Percentiles rank a stretch among this genome's conserved stretches.
phyloP scores from a whole-genome alignment of 2,797 vertebrate genomes.

The Leptatherina wallacei region DNA sequence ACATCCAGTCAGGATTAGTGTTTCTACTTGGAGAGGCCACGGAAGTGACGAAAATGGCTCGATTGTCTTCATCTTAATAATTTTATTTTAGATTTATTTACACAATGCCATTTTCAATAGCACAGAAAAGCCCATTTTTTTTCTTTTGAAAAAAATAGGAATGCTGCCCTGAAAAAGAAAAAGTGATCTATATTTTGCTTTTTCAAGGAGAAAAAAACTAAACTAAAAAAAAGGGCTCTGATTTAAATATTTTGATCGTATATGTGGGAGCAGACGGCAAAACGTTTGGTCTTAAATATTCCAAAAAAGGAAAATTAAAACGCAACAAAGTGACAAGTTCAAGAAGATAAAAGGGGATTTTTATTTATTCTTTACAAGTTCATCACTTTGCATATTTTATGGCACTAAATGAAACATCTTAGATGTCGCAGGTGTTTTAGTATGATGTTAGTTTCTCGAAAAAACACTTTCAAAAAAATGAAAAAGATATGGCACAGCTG shows the following conservation, averaged over 20 bases:
- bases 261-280: constrained; percentile 1
- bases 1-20: constrained; percentile 27
- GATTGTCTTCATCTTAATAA: constrained; percentile 82
- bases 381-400: constrained; percentile 79
- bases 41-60: constrained; percentile 71
- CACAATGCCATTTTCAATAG: constrained; percentile 68
- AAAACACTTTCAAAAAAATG: background rate
- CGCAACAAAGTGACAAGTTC: constrained; percentile 24
- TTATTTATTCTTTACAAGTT: constrained; percentile 45
- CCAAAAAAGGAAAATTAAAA: constrained; percentile 15
- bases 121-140: constrained; percentile 30
- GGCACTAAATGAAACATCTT: constrained; percentile 67
- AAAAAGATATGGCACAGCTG: constrained; percentile 45
- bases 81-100: constrained; percentile 78
- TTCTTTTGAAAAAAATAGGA: background rate
- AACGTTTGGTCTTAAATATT: constrained; percentile 10
- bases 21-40: constrained; percentile 42
- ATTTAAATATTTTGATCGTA: constrained; percentile 9
- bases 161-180: constrained; percentile 18
- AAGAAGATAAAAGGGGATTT: constrained; percentile 24
- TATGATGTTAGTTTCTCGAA: constrained; percentile 49
- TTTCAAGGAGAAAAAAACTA: constrained; percentile 1
- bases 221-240: constrained; percentile 17
- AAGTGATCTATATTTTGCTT: constrained; percentile 20
- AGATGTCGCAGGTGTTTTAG: constrained; percentile 55